These are phyloP conservation scores for Kradibia gibbosae DNA, from an alignment of 1,140 invertebrate species.

Conservation along the genomic window DNA sequence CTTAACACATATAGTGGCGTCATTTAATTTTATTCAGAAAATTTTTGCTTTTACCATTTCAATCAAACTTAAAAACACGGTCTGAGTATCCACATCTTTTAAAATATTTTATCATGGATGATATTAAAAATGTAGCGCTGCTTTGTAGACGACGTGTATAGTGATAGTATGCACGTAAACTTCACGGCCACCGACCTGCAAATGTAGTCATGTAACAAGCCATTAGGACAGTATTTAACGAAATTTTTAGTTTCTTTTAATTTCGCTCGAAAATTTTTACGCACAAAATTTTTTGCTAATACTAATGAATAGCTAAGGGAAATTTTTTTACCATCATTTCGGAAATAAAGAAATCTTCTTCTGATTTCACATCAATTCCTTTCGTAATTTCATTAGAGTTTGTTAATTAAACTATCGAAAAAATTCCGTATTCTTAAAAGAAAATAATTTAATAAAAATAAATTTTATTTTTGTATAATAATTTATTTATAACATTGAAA, in stretches of 20 bases:
- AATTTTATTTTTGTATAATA: no score
- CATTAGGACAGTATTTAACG: neutral
- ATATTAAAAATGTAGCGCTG: neutral
- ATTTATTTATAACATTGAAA: no score
- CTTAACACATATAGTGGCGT: no score
- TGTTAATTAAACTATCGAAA: no score
- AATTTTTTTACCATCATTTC: neutral
- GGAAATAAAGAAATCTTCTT: neutral
- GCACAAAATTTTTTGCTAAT: no score
- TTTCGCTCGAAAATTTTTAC: neutral
- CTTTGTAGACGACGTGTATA: neutral
- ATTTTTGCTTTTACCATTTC: neutral
- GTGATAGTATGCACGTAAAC: neutral
- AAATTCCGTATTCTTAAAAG: no score
- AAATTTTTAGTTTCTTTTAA: neutral
- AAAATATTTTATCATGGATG: neutral
- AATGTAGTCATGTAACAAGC: neutral
- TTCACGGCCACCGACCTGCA: slow-evolving; percentile 14
- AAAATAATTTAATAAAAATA: no score
- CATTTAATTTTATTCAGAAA: neutral
- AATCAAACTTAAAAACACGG: neutral
- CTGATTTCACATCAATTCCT: neutral
- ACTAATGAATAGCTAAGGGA: neutral
- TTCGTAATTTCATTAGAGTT: neutral
- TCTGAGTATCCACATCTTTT: neutral